Evolutionary conservation across 2,888 invertebrate genomes (phyloP).

Genomic region (Microctonus brassicae): DNA sequence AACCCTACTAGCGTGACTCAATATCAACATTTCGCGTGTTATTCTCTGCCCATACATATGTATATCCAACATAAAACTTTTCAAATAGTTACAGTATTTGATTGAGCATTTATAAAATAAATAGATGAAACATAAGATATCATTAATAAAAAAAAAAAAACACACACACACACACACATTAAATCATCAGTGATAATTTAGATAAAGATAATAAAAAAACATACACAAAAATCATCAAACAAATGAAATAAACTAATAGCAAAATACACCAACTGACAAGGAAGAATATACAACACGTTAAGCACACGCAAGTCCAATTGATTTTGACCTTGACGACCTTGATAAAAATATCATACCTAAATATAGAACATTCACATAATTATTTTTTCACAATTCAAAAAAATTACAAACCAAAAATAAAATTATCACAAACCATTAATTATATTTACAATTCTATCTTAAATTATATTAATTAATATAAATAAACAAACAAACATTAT

Average conservation of each 20-base stretch:
- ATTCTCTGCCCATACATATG: neutral
- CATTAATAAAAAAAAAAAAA: no score
- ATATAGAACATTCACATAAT: neutral
- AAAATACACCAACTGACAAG: neutral
- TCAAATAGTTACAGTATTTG: neutral
- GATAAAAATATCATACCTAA: neutral
- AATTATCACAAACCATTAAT: no score
- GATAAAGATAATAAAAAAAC: neutral
- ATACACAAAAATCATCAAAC: neutral
- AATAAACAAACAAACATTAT: no score
- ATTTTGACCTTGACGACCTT: slow-evolving; percentile 24
- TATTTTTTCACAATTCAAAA: neutral
- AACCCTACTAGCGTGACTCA: neutral
- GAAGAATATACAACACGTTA: no score
- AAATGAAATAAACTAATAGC: neutral
- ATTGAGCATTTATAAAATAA: slow-evolving; percentile 4
- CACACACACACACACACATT: no score
- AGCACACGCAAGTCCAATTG: slow-evolving; percentile 18
- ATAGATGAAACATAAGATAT: slow-evolving; percentile 1
- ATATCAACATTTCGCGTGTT: neutral
- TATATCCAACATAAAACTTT: neutral
- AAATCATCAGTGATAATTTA: neutral
- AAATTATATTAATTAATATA: no score
- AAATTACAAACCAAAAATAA: neutral
- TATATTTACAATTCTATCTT: no score